Base-by-base conservation (phyloP, 2,888 invertebrate genomes). In the Pinctada fucata region DNA sequence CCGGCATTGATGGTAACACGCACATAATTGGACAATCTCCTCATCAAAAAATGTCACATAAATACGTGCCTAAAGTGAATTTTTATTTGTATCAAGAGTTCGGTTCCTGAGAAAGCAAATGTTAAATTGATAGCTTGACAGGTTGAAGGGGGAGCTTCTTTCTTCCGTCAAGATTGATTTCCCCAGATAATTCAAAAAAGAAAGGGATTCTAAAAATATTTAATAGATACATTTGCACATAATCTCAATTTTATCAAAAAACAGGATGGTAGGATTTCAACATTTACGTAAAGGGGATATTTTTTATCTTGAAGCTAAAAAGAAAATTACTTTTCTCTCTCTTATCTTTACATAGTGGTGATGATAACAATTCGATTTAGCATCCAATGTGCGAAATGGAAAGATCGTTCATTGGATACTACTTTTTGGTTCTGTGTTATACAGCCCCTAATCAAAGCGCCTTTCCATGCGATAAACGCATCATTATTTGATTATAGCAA, bases 1-100 rank as follows among this genome's bases (percentile, higher is more conserved):
- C 31, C 31, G 31, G 31, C 31, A 31, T 31, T 31, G 31, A 31
- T 31, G 31, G 31, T 31, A 31, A 31, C 31, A 31, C 31, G 31
- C 31, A 58, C 58, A 58, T 58, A 58, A 58, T 58, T 58, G 58
- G 58, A 58, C 58, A 58, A 58, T 58, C 58, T 58, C 58, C 58
- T 58, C 58, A 58, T 58, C 58, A 58, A 13, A 58, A 58, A 13
- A 13, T 58, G 58, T 58, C 58, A 58, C 58, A 58, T 58, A 10
- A 58, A 58, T 58, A 58, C 58, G 58, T 10, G 58, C 31, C 31
- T 31, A 31, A 31, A 31, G 31, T 31, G 31, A 31, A 31, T 31
- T 31, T 31, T 31, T 31, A 31, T 31, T 58, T 58, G 58, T 10
- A 58, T 10, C 13, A 13, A 58, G 13, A 13, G 13, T 58, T 10